Conservation (phyloP, 1,140 invertebrate species). For the Caenorhabditis latens region DNA sequence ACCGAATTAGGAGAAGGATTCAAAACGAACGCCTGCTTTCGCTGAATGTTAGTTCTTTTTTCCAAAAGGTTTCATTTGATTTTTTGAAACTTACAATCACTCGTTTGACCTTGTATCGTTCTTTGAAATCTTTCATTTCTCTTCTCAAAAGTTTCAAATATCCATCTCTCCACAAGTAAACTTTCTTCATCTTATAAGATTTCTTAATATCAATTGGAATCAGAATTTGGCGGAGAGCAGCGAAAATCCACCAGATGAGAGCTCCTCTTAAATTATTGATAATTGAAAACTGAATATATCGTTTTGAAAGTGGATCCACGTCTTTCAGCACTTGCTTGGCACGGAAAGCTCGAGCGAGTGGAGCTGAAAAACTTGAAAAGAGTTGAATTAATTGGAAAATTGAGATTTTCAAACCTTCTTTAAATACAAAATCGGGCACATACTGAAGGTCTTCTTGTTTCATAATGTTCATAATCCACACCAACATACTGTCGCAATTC, state of each 20-base stretch:
- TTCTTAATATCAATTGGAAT: not conserved
- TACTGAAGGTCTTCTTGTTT: not conserved
- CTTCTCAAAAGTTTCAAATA: not conserved
- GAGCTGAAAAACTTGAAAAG: not conserved
- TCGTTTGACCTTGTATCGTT: not conserved
- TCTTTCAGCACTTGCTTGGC: not conserved
- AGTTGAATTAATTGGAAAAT: not conserved
- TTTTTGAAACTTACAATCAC: not conserved
- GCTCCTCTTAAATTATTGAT: constrained; percentile 7
- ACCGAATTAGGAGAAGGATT: too few species aligned
- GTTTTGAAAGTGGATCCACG: not conserved
- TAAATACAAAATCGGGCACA: not conserved
- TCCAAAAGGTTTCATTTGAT: too few species aligned
- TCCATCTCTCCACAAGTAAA: not conserved
- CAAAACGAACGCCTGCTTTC: too few species aligned
- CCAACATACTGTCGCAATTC: not conserved
- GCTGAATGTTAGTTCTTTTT: too few species aligned
- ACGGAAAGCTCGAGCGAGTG: constrained; percentile 5
- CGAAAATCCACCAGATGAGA: constrained; percentile 2
- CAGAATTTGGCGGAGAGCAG: not conserved
- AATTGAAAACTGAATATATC: constrained; percentile 3
- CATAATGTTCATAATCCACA: not conserved
- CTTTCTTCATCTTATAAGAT: too few species aligned
- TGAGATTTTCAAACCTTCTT: not conserved
- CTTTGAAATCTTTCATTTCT: constrained; percentile 1